Evolutionary conservation across 2,113 vertebrate genomes (phyloP).

Genomic region (Dicrurus megarhynchus): DNA sequence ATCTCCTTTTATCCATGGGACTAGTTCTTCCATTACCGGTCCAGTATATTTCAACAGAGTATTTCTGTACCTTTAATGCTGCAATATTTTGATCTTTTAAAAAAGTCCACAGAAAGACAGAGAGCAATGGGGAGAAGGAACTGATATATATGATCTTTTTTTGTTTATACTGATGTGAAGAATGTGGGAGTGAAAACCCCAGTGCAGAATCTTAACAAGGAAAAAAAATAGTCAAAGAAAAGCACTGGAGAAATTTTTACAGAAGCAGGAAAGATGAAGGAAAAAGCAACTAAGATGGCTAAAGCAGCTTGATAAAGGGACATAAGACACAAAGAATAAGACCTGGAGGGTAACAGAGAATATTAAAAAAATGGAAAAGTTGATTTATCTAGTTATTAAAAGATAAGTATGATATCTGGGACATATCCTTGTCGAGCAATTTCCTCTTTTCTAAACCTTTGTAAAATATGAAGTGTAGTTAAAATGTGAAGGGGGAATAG

Average conservation of each 20-base stretch:
- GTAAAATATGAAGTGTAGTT: conserved; percentile 8
- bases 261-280: conserved; percentile 1
- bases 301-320: conserved; percentile 35
- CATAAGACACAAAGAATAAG: background rate
- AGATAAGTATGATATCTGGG: conserved; percentile 53
- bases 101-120: background rate
- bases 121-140: background rate
- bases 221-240: background rate
- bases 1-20: background rate
- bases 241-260: background rate
- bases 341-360: conserved; percentile 35
- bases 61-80: background rate
- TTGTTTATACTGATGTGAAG: conserved; percentile 27
- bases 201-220: background rate
- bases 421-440: background rate
- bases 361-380: conserved; percentile 36
- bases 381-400: conserved; percentile 56
- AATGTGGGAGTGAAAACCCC: background rate
- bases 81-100: background rate
- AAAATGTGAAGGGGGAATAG: conserved; percentile 28
- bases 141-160: background rate
- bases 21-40: background rate
- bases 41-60: background rate
- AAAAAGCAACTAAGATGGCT: conserved; percentile 10
- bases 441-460: conserved; percentile 43